A percentile compares a stretch with the other conserved stretches of the same genome.
These are phyloP conservation scores for Etheostoma perlongum DNA, from an alignment of 2,797 vertebrate species.

Conservation along the genomic window DNA sequence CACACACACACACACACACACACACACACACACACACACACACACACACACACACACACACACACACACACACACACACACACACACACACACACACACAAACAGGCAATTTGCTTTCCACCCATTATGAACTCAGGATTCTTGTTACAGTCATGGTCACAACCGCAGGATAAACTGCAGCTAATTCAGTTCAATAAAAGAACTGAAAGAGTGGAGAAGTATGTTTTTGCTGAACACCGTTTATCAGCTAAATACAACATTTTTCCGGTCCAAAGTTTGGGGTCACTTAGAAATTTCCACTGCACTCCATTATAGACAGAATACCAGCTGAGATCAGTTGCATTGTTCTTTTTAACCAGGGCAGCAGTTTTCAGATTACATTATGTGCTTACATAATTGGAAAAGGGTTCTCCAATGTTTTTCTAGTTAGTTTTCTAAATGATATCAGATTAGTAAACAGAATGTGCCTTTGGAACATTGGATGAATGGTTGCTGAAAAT, in stretches of 20 bases:
- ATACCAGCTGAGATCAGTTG: no score
- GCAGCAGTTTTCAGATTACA: no score
- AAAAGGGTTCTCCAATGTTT: no score
- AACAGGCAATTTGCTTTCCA: constrained; percentile 8
- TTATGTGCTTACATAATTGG: no score
- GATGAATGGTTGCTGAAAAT: no score
- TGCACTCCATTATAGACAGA: no score
- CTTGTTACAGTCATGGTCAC: constrained; percentile 55
- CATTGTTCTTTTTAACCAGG: no score
- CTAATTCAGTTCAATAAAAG: constrained; percentile 50
- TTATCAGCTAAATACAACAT: constrained; percentile 16
- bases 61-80: constrained; percentile 8
- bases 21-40: constrained; percentile 10
- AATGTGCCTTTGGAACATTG: no score
- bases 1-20: constrained; percentile 20
- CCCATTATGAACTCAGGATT: constrained; percentile 48
- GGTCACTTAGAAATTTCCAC: no score
- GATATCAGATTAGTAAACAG: no score
- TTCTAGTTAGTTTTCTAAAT: no score
- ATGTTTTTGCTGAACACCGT: constrained; percentile 13
- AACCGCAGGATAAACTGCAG: constrained; percentile 47
- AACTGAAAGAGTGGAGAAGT: constrained; percentile 20
- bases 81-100: constrained; percentile 4
- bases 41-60: constrained; percentile 8
- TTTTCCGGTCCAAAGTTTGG: background rate